Percentiles rank a stretch among this genome's conserved stretches.
These are phyloP conservation scores for Sarcophaga caerulescens DNA, from an alignment of 2,888 invertebrate species.

Conservation along the genomic window DNA sequence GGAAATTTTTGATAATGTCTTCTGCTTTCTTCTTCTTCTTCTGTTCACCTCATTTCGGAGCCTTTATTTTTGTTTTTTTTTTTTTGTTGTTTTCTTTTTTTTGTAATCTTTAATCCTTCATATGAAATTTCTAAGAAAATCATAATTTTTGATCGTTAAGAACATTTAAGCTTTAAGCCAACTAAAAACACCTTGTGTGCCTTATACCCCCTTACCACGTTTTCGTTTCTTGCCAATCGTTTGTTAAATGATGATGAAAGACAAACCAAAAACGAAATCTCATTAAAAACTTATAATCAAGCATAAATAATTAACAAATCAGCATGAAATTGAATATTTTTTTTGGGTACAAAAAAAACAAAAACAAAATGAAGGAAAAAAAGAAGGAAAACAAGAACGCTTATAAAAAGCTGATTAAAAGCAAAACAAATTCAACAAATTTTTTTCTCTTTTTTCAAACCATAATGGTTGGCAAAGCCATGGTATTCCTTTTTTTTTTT, in stretches of 20 bases:
- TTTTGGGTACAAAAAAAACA: conserved; percentile 38
- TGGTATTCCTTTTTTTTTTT: too few species aligned
- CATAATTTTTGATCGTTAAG: conserved; percentile 32
- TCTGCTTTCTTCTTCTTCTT: background rate
- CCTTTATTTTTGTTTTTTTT: background rate
- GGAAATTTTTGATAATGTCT: too few species aligned
- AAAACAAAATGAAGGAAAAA: background rate
- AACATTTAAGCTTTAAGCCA: conserved; percentile 47
- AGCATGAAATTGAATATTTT: conserved; percentile 65
- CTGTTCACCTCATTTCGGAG: background rate
- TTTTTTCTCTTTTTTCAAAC: too few species aligned
- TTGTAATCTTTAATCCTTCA: background rate
- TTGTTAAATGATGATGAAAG: conserved; percentile 30
- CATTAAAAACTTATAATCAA: conserved; percentile 65
- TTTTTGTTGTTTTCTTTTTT: background rate
- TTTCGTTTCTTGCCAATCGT: conserved; percentile 28
- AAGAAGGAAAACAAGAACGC: background rate
- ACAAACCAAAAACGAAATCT: conserved; percentile 44
- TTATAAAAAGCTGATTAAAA: background rate
- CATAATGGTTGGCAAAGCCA: too few species aligned
- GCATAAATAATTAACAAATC: conserved; percentile 66
- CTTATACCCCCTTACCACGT: background rate
- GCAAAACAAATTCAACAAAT: too few species aligned
- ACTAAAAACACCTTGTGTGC: background rate
- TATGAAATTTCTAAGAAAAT: background rate